Base-by-base conservation (phyloP, 2,888 invertebrate species). In the Apamea anceps region DNA sequence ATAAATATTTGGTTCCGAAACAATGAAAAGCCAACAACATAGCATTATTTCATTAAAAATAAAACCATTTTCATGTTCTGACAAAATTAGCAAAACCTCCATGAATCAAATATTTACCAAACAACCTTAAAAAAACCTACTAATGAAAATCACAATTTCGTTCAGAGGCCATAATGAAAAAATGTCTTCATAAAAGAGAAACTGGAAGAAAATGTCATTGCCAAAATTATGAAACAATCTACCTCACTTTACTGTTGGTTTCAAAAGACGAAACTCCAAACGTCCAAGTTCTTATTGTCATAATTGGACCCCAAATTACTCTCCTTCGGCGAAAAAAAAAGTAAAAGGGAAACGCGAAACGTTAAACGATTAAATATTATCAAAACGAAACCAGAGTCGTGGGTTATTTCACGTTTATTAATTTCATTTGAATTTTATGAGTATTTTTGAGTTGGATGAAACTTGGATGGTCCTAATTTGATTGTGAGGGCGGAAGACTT, bases 271-370 rank as follows among this genome's bases (percentile, higher is more conserved):
- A 86, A 86, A 80, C 54, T 83, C 72, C 28, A 60, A 83, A 66
- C 79, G 81, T 51, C 63, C 74, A 84, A 87, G 67, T 82, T 88
- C 77, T 82, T 77, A 75, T 81, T 82, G 73, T 76, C 77, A 75
- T 87, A 85, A 87, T 85, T 82, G 78, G 65, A 79, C 68, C 77
- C 54, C 79, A 77, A 71, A 86, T 84, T 84, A 76, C 78, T 77
- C 45, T 63, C 42, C 48, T 72, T 68, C 18, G 15, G 1, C 28
- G 48, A 21, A 79, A 81, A 21, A 79, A 81, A 77, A 78, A 60
- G 21, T 62, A 48, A 78, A 77, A 79, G 18, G 18, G 42, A 72
- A 72, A n/a, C 37, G n/a, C 18, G 13, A 80, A 78, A 81, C 37
- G 66, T 45, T 62, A 75, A 85, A 88, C 78, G 72, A 80, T 77